Evolutionary conservation across 2,797 vertebrate genomes (phyloP).

Genomic region (Astyanax mexicanus): DNA sequence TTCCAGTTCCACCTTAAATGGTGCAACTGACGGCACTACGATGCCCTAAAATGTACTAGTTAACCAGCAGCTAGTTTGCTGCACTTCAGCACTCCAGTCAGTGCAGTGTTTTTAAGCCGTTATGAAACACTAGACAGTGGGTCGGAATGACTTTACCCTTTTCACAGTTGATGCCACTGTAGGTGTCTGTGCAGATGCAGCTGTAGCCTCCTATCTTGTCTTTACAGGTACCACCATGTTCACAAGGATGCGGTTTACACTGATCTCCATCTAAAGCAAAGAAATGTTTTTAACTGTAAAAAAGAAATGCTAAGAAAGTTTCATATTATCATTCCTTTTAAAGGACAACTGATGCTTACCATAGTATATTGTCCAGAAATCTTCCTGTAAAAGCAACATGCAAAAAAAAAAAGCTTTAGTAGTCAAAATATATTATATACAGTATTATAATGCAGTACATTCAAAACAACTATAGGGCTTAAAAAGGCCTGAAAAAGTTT

Average conservation of each 20-base stretch:
- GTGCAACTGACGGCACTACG: too few relatives aligned
- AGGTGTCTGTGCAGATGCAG: conserved; percentile 79
- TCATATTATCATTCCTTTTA: not conserved
- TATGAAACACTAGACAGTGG: too few relatives aligned
- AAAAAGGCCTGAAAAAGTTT: too few relatives aligned
- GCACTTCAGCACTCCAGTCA: too few relatives aligned
- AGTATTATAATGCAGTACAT: too few relatives aligned
- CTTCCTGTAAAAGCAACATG: conserved; percentile 64
- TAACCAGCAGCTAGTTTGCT: too few relatives aligned
- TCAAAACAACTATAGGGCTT: too few relatives aligned
- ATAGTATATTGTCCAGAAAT: conserved; percentile 82
- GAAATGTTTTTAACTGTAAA: not conserved
- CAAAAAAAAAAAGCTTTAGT: not conserved
- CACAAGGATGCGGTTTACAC: conserved; percentile 85
- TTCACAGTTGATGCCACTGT: conserved; percentile 80
- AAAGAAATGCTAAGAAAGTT: not conserved
- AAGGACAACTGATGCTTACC: conserved; percentile 72
- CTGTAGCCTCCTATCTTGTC: conserved; percentile 79
- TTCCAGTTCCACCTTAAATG: too few relatives aligned
- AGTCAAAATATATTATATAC: too few relatives aligned
- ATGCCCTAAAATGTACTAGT: too few relatives aligned
- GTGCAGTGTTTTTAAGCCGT: too few relatives aligned
- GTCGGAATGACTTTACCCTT: conserved; percentile 72
- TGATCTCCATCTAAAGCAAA: conserved; percentile 75
- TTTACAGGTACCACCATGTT: conserved; percentile 79